These are phyloP conservation scores for Venustaconcha ellipsiformis DNA, from an alignment of 1,140 invertebrate species.

Conservation along the genomic window DNA sequence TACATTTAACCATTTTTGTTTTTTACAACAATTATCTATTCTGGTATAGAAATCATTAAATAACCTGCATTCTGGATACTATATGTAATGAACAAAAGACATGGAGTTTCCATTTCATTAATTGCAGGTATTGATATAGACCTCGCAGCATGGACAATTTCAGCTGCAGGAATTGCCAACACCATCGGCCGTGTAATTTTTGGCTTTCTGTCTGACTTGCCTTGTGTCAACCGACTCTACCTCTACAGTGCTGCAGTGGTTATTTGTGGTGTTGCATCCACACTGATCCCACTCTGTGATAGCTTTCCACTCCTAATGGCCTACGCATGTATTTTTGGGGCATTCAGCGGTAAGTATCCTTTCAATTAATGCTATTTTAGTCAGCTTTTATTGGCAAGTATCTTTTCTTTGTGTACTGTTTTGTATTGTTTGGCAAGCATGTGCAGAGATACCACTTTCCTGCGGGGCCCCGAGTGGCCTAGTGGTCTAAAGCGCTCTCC, in stretches of 20 bases:
- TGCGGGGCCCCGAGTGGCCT: too few species aligned
- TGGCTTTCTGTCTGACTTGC: conserved; percentile 12
- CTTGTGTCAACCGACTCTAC: not conserved
- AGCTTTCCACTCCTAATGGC: not conserved
- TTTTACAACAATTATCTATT: too few species aligned
- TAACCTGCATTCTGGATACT: too few species aligned
- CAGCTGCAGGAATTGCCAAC: conserved; percentile 16
- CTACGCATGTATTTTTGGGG: not conserved
- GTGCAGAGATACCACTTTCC: too few species aligned
- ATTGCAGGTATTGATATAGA: not conserved
- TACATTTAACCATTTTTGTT: too few species aligned
- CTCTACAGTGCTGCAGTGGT: not conserved
- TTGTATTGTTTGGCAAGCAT: too few species aligned
- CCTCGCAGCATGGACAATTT: conserved; percentile 11
- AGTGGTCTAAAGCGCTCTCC: too few species aligned
- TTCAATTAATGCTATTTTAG: not conserved
- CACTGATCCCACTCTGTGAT: not conserved
- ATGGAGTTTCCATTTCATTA: too few species aligned
- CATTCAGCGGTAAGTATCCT: not conserved
- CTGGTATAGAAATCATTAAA: too few species aligned
- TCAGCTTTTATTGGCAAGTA: not conserved
- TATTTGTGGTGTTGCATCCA: not conserved
- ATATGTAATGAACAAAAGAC: too few species aligned
- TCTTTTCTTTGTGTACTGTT: too few species aligned
- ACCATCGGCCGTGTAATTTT: conserved; percentile 7